A percentile compares a stretch with the other conserved stretches of the same genome.
phyloP scores from a whole-genome alignment of 1,140 invertebrate genomes.

The Drosophila punjabiensis region DNA sequence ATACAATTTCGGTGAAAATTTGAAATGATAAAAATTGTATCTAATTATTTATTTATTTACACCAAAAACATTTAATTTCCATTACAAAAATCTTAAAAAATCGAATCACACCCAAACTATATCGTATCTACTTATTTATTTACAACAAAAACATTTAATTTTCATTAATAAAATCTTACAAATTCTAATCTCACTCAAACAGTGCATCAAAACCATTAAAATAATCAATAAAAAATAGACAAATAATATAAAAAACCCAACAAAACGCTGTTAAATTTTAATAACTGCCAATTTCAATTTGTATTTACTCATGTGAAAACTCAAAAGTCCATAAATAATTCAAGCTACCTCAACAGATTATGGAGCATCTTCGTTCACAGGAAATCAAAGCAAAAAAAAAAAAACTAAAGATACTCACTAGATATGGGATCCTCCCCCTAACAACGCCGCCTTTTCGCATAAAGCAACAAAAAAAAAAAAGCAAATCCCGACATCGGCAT shows the following conservation, averaged over 20 bases:
- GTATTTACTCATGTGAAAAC: slow-evolving; percentile 14
- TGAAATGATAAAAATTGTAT: too few species aligned
- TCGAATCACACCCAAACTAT: too few species aligned
- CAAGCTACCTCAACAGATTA: slow-evolving; percentile 14
- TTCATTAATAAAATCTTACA: not conserved
- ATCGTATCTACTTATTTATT: too few species aligned
- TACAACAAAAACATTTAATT: not conserved
- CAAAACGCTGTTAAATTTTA: not conserved
- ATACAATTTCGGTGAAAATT: too few species aligned
- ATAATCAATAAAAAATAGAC: not conserved
- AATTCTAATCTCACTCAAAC: not conserved
- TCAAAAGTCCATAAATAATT: not conserved
- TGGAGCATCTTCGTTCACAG: slow-evolving; percentile 34
- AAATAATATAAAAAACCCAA: not conserved
- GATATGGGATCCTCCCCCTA: slow-evolving; percentile 47
- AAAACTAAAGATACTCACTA: slow-evolving; percentile 19
- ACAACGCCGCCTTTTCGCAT: slow-evolving; percentile 14
- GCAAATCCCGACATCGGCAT: slow-evolving; percentile 33
- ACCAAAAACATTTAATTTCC: too few species aligned
- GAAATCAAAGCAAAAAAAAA: slow-evolving; percentile 43
- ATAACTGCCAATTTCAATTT: slow-evolving; percentile 13
- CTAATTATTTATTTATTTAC: too few species aligned
- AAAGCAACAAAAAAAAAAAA: not conserved
- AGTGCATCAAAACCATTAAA: not conserved
- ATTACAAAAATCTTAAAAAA: too few species aligned